Evolutionary conservation across 2,113 vertebrate species (phyloP), one percentile per base, ranked within the genome.

Genomic region (Microcebus tavaratra): DNA sequence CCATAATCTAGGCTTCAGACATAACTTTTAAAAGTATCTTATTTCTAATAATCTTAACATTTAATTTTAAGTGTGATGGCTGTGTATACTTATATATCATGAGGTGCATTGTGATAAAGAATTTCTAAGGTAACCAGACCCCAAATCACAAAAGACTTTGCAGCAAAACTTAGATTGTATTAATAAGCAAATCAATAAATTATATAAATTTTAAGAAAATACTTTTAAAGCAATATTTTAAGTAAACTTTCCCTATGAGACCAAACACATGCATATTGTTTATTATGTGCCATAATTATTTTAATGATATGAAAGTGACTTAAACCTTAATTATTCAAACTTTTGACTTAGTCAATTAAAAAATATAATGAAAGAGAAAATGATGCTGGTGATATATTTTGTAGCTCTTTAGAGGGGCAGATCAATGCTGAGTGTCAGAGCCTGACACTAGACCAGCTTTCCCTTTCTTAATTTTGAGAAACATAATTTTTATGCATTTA

Each of bases 181-280:
- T 73, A 31, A 70, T 12, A 45, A 82, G 25, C 4, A 91, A 95
- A 88, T 72, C 29, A 80, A 84, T n/a, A 79, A 53, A 90, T 6
- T 45, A 9, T 11, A 39, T 23, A 70, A 36, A 25, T 72, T 57
- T 2, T 57, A 14, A 15, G 55, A 93, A 94, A 83, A 76, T 10
- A 53, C 14, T 82, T 92, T 90, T 75, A 20, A 86, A 63, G 10
- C 85, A 83, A 34, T 27, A 90, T 59, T 88, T 91, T 87, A 93
- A 84, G 57, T 78, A 88, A 94, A 85, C 21, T 75, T 82, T 73
- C 59, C 84, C 50, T 39, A 42, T 48, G 27, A 95, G 3, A 70
- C 61, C 25, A 82, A 76, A 55, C 65, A 48, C 11, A 34, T 12
- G 17, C 8, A 84, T 27, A 29, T 36, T 61, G 50, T 36, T 76